These are phyloP conservation scores for Aspidapion aeneum DNA, from an alignment of 2,888 invertebrate species.

Conservation along the genomic window DNA sequence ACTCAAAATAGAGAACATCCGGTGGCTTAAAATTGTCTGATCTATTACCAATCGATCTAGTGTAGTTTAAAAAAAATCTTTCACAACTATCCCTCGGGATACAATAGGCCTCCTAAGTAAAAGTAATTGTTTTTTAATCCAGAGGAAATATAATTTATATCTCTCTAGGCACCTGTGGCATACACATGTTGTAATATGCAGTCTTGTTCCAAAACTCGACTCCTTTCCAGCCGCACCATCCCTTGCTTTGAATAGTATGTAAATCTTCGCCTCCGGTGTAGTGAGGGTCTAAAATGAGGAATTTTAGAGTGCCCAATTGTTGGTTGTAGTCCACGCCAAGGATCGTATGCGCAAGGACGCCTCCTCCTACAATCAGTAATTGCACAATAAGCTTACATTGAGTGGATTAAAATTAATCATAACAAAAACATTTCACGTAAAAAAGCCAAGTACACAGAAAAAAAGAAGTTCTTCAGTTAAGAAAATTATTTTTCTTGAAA, in stretches of 20 bases:
- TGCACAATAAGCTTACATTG: background rate
- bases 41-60: no score
- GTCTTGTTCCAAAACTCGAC: slow-evolving; percentile 92
- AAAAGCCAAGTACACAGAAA: no score
- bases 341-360: slow-evolving; percentile 96
- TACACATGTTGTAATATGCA: slow-evolving; percentile 94
- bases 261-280: slow-evolving; percentile 90
- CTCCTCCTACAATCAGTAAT: slow-evolving; percentile 68
- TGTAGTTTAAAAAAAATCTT: no score
- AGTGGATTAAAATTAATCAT: background rate
- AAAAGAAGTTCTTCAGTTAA: no score
- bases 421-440: slow-evolving; percentile 8
- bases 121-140: no score
- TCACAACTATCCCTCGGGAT: no score
- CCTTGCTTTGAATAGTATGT: slow-evolving; percentile 69
- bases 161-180: slow-evolving; percentile 69
- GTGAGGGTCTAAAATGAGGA: slow-evolving; percentile 97
- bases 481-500: no score
- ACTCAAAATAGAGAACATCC: no score
- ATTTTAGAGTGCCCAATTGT: slow-evolving; percentile 74
- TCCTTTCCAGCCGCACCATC: slow-evolving; percentile 98
- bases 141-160: no score
- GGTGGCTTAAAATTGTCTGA: no score
- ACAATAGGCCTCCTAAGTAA: no score
- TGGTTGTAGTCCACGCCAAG: slow-evolving; percentile 89